phyloP scores from a whole-genome alignment of 2,113 vertebrate genomes.

The Neotragus moschatus region DNA sequence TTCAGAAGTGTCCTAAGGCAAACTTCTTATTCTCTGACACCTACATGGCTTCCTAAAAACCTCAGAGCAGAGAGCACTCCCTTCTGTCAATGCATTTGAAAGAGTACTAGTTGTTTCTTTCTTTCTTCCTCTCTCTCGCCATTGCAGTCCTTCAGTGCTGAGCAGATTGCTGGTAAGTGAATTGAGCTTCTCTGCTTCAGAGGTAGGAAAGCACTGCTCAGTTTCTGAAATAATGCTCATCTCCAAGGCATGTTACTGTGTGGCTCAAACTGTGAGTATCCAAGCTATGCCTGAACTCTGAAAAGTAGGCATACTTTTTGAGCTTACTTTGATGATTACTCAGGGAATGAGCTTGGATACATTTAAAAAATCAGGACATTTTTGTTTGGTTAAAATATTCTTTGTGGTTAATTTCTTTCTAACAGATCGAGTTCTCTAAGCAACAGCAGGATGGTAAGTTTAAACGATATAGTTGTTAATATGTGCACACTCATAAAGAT shows the following conservation, averaged over 20 bases:
- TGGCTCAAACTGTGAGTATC: slow-evolving; percentile 58
- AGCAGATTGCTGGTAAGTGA: slow-evolving; percentile 88
- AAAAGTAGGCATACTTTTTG: slow-evolving; percentile 56
- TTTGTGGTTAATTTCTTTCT: slow-evolving; percentile 84
- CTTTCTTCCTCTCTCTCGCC: slow-evolving; percentile 70
- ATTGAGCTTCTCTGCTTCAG: slow-evolving; percentile 48
- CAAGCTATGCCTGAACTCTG: slow-evolving; percentile 70
- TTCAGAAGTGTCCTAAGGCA: slow-evolving; percentile 32
- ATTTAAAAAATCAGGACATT: slow-evolving; percentile 69
- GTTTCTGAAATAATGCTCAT: slow-evolving; percentile 44
- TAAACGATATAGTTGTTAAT: slow-evolving; percentile 58
- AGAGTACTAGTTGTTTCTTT: slow-evolving; percentile 76
- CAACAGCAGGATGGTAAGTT: slow-evolving; percentile 89
- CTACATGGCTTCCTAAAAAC: not conserved
- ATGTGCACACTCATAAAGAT: slow-evolving; percentile 45
- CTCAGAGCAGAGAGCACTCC: slow-evolving; percentile 23
- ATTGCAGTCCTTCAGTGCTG: slow-evolving; percentile 87
- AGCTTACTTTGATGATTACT: slow-evolving; percentile 77
- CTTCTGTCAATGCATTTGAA: slow-evolving; percentile 85
- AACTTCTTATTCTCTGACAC: slow-evolving; percentile 3
- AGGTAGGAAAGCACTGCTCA: slow-evolving; percentile 18
- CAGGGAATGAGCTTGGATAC: slow-evolving; percentile 77
- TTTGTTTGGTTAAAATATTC: slow-evolving; percentile 78
- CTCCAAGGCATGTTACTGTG: slow-evolving; percentile 58
- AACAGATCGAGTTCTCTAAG: slow-evolving; percentile 89